phyloP scores from a whole-genome alignment of 2,113 vertebrate genomes.

The Alouatta palliata region DNA sequence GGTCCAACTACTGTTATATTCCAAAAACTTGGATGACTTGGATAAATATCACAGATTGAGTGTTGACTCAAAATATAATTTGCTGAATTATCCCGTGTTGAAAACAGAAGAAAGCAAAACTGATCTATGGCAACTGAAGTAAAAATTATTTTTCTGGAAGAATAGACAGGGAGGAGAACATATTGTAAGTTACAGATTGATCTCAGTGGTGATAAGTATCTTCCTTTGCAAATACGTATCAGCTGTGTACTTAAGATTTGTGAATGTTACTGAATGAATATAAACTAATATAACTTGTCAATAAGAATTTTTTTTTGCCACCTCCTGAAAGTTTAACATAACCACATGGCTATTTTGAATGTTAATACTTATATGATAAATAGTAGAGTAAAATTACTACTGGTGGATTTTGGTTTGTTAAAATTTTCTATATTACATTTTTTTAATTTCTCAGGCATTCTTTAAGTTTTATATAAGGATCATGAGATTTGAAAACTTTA shows the following conservation, averaged over 20 bases:
- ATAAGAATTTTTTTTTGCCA: background rate
- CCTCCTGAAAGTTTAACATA: background rate
- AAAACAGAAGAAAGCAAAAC: background rate
- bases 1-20: background rate
- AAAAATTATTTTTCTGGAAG: background rate
- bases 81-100: background rate
- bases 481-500: background rate
- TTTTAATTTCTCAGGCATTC: background rate
- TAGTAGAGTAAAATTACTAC: background rate
- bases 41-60: background rate
- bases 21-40: background rate
- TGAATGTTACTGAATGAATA: background rate
- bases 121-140: background rate
- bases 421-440: background rate
- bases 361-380: background rate
- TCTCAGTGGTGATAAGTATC: background rate
- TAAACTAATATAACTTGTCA: background rate
- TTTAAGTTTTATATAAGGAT: background rate
- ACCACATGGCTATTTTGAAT: background rate
- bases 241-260: background rate
- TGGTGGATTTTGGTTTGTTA: background rate
- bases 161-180: background rate
- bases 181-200: background rate
- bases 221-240: background rate
- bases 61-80: background rate